Percentiles rank a stretch among this genome's conserved stretches.
These are phyloP conservation scores for Cyprinus carpio DNA, from an alignment of 2,113 vertebrate species.

Conservation along the genomic window DNA sequence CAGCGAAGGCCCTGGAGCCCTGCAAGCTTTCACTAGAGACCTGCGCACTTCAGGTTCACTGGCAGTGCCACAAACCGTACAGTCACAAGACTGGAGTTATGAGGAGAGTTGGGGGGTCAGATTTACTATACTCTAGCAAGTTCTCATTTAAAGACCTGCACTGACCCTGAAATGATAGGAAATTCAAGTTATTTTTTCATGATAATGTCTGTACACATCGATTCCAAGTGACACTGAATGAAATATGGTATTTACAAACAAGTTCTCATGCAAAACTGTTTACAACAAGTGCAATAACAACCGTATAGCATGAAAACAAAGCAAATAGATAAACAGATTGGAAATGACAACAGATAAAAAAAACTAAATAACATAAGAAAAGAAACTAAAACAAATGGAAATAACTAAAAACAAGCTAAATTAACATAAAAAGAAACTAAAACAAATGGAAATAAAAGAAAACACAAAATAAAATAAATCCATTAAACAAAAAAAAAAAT, in stretches of 20 bases:
- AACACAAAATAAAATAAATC: neutral
- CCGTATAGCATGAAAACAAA: neutral
- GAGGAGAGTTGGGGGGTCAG: neutral
- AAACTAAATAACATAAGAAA: too few relatives aligned
- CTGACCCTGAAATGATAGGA: neutral
- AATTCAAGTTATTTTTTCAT: neutral
- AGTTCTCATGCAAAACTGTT: neutral
- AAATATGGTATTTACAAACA: neutral
- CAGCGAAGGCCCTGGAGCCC: neutral
- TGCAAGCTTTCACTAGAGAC: neutral
- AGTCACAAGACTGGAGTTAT: slow-evolving; percentile 20
- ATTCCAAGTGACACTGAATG: neutral
- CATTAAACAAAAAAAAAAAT: neutral
- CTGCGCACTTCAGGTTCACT: neutral
- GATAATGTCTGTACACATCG: neutral
- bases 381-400: too few relatives aligned
- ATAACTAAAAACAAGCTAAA: neutral
- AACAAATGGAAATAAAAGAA: too few relatives aligned
- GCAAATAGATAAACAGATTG: neutral
- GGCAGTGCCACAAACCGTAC: neutral
- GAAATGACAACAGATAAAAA: neutral
- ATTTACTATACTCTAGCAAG: neutral
- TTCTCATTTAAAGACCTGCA: slow-evolving; percentile 2
- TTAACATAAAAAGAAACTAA: too few relatives aligned
- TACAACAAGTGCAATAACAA: neutral